phyloP scores from a whole-genome alignment of 1,140 invertebrate genomes.

The Polypedilum vanderplanki region DNA sequence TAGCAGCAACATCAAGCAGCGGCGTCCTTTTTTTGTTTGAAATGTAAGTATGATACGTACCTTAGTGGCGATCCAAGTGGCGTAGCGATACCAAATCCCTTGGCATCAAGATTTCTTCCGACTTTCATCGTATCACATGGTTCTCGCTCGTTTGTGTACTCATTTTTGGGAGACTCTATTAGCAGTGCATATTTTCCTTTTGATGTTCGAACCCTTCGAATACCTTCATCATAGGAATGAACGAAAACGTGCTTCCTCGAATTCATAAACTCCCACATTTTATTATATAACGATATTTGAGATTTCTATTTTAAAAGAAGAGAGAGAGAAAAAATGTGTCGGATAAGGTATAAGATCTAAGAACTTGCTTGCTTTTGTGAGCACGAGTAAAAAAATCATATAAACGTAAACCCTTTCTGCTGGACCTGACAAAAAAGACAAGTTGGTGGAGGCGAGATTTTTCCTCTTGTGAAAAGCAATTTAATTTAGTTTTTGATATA shows the following conservation, averaged over 20 bases:
- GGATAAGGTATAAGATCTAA: background rate
- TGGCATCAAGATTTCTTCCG: conserved; percentile 82
- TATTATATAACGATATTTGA: conserved; percentile 79
- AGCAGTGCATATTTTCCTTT: conserved; percentile 92
- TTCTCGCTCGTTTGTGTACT: conserved; percentile 85
- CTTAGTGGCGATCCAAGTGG: conserved; percentile 81
- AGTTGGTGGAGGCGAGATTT: no score
- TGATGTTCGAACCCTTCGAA: conserved; percentile 67
- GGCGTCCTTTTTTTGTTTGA: no score
- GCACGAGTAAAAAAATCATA: background rate
- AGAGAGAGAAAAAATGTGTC: background rate
- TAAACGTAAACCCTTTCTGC: background rate
- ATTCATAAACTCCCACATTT: conserved; percentile 96
- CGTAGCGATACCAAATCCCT: conserved; percentile 91
- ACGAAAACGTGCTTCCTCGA: conserved; percentile 76
- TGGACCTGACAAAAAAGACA: no score
- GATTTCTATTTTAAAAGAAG: conserved; percentile 58
- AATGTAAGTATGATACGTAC: conserved; percentile 48
- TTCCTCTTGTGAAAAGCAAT: background rate
- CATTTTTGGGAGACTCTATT: conserved; percentile 89
- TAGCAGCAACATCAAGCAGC: no score
- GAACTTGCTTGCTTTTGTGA: no score
- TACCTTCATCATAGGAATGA: conserved; percentile 75
- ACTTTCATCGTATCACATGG: conserved; percentile 96
- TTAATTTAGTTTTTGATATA: background rate